Evolutionary conservation across 2,113 vertebrate genomes (phyloP), one percentile per base, ranked within the genome.

Genomic region (Austrofundulus limnaeus): DNA sequence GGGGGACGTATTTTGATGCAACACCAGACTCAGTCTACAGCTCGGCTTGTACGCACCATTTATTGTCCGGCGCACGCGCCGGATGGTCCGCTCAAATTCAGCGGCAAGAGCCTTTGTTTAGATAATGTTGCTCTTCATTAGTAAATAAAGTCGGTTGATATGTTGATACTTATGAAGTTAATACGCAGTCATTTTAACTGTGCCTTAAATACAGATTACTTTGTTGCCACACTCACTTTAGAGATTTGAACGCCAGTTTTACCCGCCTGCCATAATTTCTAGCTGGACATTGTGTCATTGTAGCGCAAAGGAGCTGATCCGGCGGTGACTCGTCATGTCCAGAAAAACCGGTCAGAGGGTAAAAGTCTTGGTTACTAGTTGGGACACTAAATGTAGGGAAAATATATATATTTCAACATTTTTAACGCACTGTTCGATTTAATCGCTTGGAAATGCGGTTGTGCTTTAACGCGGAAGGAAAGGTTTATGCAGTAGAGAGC

Each of bases 381-480:
- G 17, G 49, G 45, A 53, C 25, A 24, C 12, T 52, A 17, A 85
- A 58, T 78, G 85, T 84, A 73, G 63, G 7, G 25, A 4, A 61
- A 68, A 51, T 11, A 20, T 50, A n/a, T 2, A 1, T 43, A 24
- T 49, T 24, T 17, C 16, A 21, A 31, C 39, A 49, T 1, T 19
- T 34, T 14, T 5, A 16, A 10, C 13, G 5, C 11, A 19, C 24
- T 43, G 38, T 7, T 4, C 4, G 1, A 9, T 24, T 5, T 6
- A 5, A 7, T 17, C 1, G 2, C 2, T 1, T 25, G 5, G 13
- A 5, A 6, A 15, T 8, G 4, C 8, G 10, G 24, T 8, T 11
- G 0, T 1, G 10, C 7, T 17, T 24, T 11, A 0, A 1, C 0
- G 1, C 11, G 12, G 1, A 37, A 15, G 41, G 19, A 19, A 28